Conservation (phyloP, 2,113 vertebrate species). For the Bos indicus region DNA sequence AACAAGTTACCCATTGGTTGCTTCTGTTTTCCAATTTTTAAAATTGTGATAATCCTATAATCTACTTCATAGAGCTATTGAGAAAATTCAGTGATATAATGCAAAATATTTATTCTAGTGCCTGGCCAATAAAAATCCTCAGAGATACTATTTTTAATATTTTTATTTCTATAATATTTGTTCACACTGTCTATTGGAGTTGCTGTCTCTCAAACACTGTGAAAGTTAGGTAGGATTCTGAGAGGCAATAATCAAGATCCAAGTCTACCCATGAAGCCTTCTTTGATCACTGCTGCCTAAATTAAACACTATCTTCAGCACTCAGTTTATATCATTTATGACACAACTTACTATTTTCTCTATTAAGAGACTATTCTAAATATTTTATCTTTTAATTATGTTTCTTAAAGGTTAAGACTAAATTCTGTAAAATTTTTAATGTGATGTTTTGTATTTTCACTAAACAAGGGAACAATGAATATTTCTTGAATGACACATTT, state of each 20-base stretch:
- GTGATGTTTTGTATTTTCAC: background rate
- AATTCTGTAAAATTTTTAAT: background rate
- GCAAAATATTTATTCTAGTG: background rate
- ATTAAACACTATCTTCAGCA: background rate
- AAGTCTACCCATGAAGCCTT: background rate
- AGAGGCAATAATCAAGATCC: background rate
- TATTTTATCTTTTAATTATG: background rate
- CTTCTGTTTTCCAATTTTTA: background rate
- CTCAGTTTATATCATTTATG: background rate
- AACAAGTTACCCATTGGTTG: background rate
- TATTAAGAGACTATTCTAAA: background rate
- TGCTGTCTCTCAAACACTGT: background rate
- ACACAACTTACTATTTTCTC: background rate
- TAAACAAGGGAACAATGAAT: background rate
- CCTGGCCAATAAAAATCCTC: background rate
- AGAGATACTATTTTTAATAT: background rate
- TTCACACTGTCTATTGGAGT: background rate
- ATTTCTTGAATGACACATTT: background rate
- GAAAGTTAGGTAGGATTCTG: background rate
- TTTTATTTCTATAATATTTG: background rate
- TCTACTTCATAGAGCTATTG: background rate
- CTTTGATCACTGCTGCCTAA: background rate
- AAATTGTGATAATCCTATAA: background rate
- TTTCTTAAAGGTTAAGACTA: background rate
- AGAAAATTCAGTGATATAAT: background rate